Conservation (phyloP, 2,888 invertebrate species). For the Eupeodes latifasciatus region DNA sequence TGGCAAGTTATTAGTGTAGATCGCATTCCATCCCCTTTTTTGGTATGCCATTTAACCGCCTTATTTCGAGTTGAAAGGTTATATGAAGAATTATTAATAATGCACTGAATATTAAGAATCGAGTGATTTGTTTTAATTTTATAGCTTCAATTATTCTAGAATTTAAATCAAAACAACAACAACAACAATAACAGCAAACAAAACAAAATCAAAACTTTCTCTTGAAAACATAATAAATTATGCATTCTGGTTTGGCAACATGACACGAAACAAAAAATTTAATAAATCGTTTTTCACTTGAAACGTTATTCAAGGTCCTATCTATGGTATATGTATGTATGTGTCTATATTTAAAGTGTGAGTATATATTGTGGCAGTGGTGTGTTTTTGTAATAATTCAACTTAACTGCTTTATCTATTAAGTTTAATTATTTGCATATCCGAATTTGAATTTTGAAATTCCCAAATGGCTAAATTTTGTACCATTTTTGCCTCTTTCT, state of each 20-base stretch:
- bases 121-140: too few species aligned
- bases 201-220: too few species aligned
- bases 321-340: neutral
- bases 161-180: too few species aligned
- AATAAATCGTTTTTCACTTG: constrained; percentile 33
- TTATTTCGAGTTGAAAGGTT: too few species aligned
- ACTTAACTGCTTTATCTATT: constrained; percentile 58
- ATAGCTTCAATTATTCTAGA: too few species aligned
- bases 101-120: too few species aligned
- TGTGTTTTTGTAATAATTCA: constrained; percentile 39
- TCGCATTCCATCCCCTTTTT: too few species aligned
- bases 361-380: neutral
- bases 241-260: constrained; percentile 34
- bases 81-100: too few species aligned
- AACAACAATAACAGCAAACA: too few species aligned
- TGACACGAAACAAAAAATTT: constrained; percentile 20
- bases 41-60: too few species aligned
- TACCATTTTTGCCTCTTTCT: constrained; percentile 20
- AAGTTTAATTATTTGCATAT: constrained; percentile 55
- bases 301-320: constrained; percentile 31
- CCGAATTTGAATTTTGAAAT: constrained; percentile 72
- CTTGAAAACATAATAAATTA: constrained; percentile 22
- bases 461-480: constrained; percentile 71
- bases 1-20: too few species aligned
- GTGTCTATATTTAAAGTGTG: too few species aligned